Evolutionary conservation across 2,797 vertebrate genomes (phyloP).

Genomic region (Squalus acanthias): DNA sequence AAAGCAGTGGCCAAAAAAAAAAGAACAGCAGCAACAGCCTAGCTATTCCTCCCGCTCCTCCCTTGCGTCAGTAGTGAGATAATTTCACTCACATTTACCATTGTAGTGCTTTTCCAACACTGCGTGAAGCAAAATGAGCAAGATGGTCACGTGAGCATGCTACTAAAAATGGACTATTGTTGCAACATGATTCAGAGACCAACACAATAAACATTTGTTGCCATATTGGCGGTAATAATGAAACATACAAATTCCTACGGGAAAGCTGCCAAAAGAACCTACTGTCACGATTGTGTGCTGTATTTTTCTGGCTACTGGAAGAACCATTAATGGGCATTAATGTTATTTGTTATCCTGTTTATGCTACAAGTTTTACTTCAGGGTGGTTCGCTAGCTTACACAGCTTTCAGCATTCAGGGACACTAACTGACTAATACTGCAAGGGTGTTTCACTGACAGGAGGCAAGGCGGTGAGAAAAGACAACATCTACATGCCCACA

Average conservation of each 20-base stretch:
- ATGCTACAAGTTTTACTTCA: background rate
- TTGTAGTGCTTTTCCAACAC: background rate
- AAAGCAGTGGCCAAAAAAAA: background rate
- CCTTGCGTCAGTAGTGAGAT: background rate
- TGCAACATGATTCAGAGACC: background rate
- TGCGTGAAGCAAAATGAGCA: background rate
- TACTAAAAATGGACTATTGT: background rate
- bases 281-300: background rate
- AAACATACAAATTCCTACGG: background rate
- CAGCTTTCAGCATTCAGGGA: background rate
- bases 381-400: background rate
- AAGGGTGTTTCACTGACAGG: background rate
- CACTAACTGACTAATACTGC: background rate
- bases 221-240: background rate
- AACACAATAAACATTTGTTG: background rate
- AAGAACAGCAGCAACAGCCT: background rate
- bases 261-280: background rate
- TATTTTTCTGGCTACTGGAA: background rate
- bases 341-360: background rate
- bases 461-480: background rate
- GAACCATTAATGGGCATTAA: background rate
- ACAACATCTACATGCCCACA: too few relatives aligned
- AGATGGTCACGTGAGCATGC: background rate
- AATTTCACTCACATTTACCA: background rate
- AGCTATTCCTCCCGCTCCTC: background rate